Conservation (phyloP, 2,113 vertebrate genomes). For the Telmatochromis sp. region DNA sequence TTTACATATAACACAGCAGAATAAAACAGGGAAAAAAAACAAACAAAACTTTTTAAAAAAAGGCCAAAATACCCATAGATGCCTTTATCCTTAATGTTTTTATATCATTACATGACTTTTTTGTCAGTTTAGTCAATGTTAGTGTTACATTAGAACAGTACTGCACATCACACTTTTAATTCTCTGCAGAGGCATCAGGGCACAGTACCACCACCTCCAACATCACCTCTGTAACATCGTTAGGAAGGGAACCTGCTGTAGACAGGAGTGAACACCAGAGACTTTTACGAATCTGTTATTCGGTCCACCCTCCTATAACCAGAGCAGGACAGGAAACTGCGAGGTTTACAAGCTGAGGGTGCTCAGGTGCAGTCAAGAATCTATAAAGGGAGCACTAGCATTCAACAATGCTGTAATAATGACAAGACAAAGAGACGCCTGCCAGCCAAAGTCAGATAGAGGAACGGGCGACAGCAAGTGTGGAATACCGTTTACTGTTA, state of each 20-base stretch:
- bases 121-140: neutral
- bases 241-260: neutral
- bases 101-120: neutral
- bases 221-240: neutral
- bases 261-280: neutral
- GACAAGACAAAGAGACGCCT: neutral
- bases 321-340: neutral
- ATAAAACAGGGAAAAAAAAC: neutral
- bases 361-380: constrained; percentile 9
- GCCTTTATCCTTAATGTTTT: neutral
- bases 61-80: constrained; percentile 18
- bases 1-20: constrained; percentile 43
- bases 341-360: neutral
- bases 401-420: neutral
- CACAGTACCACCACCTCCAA: neutral
- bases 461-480: neutral
- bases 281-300: neutral
- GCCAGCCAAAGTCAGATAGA: neutral
- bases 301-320: neutral
- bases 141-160: neutral
- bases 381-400: constrained; percentile 20
- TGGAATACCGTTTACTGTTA: neutral
- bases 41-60: neutral
- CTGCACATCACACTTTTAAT: neutral
- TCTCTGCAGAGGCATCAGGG: neutral